Conservation (phyloP, 2,113 vertebrate genomes). For the Rhadina sibilatrix region DNA sequence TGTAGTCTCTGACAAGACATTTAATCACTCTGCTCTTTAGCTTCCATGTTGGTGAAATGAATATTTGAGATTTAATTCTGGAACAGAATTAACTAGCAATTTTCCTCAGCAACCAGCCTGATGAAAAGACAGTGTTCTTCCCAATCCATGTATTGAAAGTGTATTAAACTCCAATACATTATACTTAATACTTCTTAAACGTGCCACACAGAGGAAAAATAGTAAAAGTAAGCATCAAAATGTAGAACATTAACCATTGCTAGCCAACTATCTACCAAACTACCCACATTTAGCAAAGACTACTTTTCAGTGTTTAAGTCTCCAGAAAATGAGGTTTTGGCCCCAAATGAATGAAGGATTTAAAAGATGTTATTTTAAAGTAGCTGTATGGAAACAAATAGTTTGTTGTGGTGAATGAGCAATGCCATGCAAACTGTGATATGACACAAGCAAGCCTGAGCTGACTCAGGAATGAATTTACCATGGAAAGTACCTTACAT, state of each 20-base stretch:
- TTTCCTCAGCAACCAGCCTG: neutral
- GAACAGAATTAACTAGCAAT: neutral
- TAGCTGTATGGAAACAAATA: neutral
- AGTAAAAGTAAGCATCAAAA: neutral
- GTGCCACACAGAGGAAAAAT: neutral
- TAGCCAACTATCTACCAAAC: neutral
- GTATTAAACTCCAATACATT: neutral
- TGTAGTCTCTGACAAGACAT: neutral
- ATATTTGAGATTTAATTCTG: neutral
- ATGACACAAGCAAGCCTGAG: neutral
- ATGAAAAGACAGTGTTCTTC: neutral
- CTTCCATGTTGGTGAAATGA: neutral
- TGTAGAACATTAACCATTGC: neutral
- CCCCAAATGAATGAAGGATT: neutral
- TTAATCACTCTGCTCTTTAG: neutral
- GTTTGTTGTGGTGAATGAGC: neutral
- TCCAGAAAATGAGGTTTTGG: neutral
- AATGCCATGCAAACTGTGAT: neutral
- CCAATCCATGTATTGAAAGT: neutral
- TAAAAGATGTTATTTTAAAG: neutral
- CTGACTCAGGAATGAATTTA: neutral
- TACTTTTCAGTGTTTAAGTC: neutral
- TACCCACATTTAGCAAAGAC: neutral
- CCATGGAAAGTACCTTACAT: neutral
- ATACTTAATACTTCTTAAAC: neutral